These are phyloP conservation scores for Cistogaster globosa DNA, from an alignment of 2,888 invertebrate genomes.

Conservation along the genomic window DNA sequence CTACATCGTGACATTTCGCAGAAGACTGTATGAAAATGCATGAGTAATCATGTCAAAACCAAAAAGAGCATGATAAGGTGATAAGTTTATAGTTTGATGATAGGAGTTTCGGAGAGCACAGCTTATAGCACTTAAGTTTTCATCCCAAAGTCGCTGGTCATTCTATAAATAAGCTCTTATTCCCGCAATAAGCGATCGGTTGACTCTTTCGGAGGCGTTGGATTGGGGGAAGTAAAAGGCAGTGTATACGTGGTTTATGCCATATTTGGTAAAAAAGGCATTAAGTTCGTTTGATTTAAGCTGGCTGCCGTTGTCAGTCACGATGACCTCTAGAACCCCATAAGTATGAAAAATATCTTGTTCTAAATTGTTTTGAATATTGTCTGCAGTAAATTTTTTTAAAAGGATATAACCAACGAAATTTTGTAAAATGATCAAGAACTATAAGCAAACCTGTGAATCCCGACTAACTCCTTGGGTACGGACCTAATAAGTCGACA, in stretches of 20 bases:
- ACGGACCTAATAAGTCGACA: constrained; percentile 65
- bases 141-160: constrained; percentile 55
- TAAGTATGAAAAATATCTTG: not conserved
- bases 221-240: no score
- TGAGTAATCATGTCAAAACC: constrained; percentile 34
- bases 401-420: constrained; percentile 46
- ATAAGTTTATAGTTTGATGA: constrained; percentile 25
- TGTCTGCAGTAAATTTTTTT: not conserved
- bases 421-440: constrained; percentile 58
- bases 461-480: constrained; percentile 19
- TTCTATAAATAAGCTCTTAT: constrained; percentile 52
- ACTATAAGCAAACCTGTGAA: constrained; percentile 25
- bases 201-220: not conserved
- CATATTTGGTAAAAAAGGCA: not conserved
- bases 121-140: constrained; percentile 26
- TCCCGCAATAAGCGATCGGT: constrained; percentile 1
- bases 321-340: not conserved
- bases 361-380: not conserved
- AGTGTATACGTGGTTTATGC: not conserved
- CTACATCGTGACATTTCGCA: no score
- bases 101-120: constrained; percentile 44
- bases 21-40: no score
- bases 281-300: not conserved
- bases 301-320: not conserved
- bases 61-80: constrained; percentile 39